A percentile compares a stretch with the other conserved stretches of the same genome.
Conservation (phyloP, 2,888 invertebrate species). For the Ectropis crepuscularia region DNA sequence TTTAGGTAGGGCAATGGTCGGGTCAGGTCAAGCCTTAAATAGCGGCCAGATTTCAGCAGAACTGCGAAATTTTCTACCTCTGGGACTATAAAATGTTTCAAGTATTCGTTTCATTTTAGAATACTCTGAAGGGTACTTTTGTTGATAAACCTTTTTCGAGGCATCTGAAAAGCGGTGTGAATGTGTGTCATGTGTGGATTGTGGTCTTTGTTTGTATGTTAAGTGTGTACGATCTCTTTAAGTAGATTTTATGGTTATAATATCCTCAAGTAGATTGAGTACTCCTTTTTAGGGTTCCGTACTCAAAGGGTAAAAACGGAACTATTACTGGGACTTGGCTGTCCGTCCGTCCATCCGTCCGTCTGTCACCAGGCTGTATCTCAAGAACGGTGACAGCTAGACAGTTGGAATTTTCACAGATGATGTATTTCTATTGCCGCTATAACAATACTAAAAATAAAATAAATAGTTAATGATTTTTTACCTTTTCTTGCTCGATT, state of each 20-base stretch:
- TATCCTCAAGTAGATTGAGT: too few relatives aligned
- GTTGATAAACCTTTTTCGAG: constrained; percentile 16
- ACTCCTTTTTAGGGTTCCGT: too few relatives aligned
- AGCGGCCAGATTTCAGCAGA: constrained; percentile 21
- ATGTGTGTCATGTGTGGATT: background rate
- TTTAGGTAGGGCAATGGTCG: constrained; percentile 16
- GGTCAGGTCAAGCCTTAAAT: constrained; percentile 33
- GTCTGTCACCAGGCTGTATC: too few relatives aligned
- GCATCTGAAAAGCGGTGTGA: background rate
- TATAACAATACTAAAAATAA: too few relatives aligned
- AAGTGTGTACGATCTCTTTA: background rate
- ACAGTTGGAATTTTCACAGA: too few relatives aligned
- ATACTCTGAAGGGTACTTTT: constrained; percentile 15
- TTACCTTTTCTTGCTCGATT: too few relatives aligned
- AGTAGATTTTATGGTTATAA: background rate
- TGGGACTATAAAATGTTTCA: constrained; percentile 15
- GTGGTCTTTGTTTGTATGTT: background rate
- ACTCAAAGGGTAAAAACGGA: too few relatives aligned
- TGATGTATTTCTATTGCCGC: too few relatives aligned
- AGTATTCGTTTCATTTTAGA: constrained; percentile 17
- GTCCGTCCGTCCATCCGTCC: too few relatives aligned
- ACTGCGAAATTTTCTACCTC: constrained; percentile 2
- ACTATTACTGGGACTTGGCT: too few relatives aligned
- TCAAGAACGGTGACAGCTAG: too few relatives aligned
- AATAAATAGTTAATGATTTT: too few relatives aligned